Evolutionary conservation across 2,113 vertebrate species (phyloP).

Genomic region (Chascanopsetta lugubris): DNA sequence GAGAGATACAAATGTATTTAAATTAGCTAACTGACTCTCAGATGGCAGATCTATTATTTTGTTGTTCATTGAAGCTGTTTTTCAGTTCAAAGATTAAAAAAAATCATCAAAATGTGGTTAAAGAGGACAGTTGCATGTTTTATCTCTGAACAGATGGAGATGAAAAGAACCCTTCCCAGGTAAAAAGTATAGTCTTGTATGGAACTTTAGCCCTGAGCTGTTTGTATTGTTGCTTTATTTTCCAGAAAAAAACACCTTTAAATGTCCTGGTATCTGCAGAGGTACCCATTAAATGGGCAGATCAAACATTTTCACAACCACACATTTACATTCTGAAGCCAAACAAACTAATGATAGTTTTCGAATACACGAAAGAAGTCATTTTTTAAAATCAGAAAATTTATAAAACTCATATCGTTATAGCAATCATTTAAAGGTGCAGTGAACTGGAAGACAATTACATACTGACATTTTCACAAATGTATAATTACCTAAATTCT

Average conservation of each 20-base stretch:
- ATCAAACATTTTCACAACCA: not conserved
- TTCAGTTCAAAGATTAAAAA: conserved; percentile 7
- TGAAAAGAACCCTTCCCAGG: not conserved
- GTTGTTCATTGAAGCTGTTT: conserved; percentile 11
- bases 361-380: too few species aligned
- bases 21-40: conserved; percentile 35
- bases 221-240: not conserved
- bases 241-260: not conserved
- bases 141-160: not conserved
- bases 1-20: conserved; percentile 14
- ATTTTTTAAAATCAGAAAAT: not conserved
- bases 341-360: too few species aligned
- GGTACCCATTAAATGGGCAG: not conserved
- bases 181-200: not conserved
- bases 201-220: not conserved
- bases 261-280: not conserved
- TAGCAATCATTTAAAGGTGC: too few species aligned
- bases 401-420: too few species aligned
- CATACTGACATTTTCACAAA: too few species aligned
- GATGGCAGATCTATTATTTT: conserved; percentile 33
- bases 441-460: too few species aligned
- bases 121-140: conserved; percentile 8
- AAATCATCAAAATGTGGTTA: conserved; percentile 30
- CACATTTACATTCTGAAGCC: not conserved
- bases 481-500: too few species aligned